Percentiles rank a stretch among this genome's conserved stretches.
Evolutionary conservation across 2,113 vertebrate species (phyloP).

Genomic region (Psittacula cyanocephala): DNA sequence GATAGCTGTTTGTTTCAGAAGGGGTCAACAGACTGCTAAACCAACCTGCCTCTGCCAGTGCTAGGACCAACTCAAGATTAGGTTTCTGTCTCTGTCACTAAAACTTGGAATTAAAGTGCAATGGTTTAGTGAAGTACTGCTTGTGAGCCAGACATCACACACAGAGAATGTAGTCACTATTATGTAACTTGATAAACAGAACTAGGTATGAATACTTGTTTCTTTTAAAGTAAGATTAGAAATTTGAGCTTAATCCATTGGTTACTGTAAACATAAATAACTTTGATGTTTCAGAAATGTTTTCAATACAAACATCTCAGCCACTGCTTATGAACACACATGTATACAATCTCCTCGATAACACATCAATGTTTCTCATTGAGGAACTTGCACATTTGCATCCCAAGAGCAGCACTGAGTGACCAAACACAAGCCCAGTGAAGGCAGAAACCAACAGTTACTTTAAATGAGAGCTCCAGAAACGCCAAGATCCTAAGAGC

Average conservation of each 20-base stretch:
- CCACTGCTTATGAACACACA: background rate
- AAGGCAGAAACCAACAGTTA: background rate
- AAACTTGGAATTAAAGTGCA: background rate
- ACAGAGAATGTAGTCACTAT: background rate
- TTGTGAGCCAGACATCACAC: background rate
- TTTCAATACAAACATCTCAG: background rate
- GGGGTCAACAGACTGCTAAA: background rate
- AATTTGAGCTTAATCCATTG: background rate
- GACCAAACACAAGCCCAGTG: background rate
- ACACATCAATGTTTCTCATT: background rate
- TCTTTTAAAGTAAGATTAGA: background rate
- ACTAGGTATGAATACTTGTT: background rate
- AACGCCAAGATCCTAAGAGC: background rate
- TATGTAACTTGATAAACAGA: background rate
- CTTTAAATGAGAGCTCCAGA: background rate
- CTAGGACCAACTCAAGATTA: background rate
- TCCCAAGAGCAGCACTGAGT: background rate
- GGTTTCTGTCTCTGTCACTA: background rate
- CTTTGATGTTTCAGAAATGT: background rate
- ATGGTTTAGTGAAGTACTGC: background rate
- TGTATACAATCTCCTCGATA: fast-evolving
- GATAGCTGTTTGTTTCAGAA: background rate
- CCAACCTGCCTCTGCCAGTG: no score
- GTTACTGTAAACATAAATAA: background rate
- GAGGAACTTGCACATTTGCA: background rate